Evolutionary conservation across 2,888 invertebrate genomes (phyloP).

Genomic region (Coenonympha arcania): DNA sequence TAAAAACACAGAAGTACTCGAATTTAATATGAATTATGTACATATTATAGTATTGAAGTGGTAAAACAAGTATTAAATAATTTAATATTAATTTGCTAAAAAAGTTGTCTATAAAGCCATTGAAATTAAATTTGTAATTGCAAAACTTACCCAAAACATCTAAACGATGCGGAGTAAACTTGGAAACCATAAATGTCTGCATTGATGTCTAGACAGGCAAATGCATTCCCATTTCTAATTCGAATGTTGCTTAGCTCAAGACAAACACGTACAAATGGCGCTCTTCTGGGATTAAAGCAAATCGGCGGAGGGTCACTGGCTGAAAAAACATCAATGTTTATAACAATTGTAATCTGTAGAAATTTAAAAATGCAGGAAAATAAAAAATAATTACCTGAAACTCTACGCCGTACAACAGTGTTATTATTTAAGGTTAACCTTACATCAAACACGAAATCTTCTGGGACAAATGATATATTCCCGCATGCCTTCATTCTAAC

Average conservation of each 20-base stretch:
- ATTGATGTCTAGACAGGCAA: constrained; percentile 83
- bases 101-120: background rate
- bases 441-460: constrained; percentile 86
- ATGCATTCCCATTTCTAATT: constrained; percentile 84
- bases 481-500: constrained; percentile 84
- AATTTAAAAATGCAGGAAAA: too few species aligned
- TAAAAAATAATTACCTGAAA: constrained; percentile 75
- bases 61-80: too few species aligned
- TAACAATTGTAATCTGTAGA: too few species aligned
- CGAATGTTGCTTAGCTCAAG: constrained; percentile 85
- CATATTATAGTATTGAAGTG: too few species aligned
- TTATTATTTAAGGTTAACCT: constrained; percentile 81
- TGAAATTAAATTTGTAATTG: background rate
- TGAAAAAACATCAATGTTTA: too few species aligned
- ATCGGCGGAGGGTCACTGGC: constrained; percentile 83
- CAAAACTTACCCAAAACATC: constrained; percentile 63
- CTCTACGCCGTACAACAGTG: constrained; percentile 79
- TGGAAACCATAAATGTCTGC: constrained; percentile 76
- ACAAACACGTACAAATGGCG: constrained; percentile 80
- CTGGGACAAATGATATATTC: constrained; percentile 84
- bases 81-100: too few species aligned
- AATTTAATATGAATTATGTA: background rate
- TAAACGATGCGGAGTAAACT: constrained; percentile 72
- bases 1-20: constrained; percentile 33
- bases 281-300: constrained; percentile 80